These are phyloP conservation scores for Galeopsomyia nigrocyanea DNA, from an alignment of 2,888 invertebrate species.

Conservation along the genomic window DNA sequence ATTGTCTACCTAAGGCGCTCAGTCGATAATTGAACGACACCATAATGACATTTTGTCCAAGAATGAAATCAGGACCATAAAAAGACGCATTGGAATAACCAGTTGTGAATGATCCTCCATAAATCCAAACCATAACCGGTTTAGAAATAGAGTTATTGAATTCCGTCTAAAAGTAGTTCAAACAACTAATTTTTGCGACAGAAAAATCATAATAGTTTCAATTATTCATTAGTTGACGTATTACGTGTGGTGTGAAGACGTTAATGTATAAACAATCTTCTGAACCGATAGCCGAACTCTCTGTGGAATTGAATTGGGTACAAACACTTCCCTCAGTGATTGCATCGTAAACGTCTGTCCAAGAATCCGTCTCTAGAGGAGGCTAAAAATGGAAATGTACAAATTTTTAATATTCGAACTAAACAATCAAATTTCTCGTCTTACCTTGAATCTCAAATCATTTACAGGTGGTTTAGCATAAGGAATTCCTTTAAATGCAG, in stretches of 20 bases:
- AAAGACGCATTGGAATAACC: slow-evolving; percentile 31
- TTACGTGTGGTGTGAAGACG: slow-evolving; percentile 48
- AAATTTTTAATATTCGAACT: not conserved
- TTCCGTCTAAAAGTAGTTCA: not conserved
- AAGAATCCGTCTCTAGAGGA: slow-evolving; percentile 44
- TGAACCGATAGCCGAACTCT: slow-evolving; percentile 20
- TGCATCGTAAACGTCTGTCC: slow-evolving; percentile 44
- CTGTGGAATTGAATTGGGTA: slow-evolving; percentile 31
- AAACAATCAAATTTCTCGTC: not conserved
- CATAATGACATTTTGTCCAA: slow-evolving; percentile 47
- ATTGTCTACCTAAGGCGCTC: slow-evolving; percentile 41
- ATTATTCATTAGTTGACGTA: not conserved
- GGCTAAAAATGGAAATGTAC: slow-evolving; percentile 38
- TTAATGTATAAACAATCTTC: slow-evolving; percentile 51
- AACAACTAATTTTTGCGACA: not conserved
- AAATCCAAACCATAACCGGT: slow-evolving; percentile 50
- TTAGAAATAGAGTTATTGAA: slow-evolving; percentile 13
- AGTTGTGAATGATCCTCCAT: slow-evolving; percentile 45
- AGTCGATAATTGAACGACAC: slow-evolving; percentile 47
- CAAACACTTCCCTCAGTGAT: slow-evolving; percentile 36
- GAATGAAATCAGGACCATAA: slow-evolving; percentile 47
- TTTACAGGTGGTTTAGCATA: slow-evolving; percentile 55
- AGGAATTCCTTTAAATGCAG: slow-evolving; percentile 56
- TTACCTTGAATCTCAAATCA: slow-evolving; percentile 54
- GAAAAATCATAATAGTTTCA: not conserved